phyloP scores from a whole-genome alignment of 2,797 vertebrate genomes.

The Natrix natrix region DNA sequence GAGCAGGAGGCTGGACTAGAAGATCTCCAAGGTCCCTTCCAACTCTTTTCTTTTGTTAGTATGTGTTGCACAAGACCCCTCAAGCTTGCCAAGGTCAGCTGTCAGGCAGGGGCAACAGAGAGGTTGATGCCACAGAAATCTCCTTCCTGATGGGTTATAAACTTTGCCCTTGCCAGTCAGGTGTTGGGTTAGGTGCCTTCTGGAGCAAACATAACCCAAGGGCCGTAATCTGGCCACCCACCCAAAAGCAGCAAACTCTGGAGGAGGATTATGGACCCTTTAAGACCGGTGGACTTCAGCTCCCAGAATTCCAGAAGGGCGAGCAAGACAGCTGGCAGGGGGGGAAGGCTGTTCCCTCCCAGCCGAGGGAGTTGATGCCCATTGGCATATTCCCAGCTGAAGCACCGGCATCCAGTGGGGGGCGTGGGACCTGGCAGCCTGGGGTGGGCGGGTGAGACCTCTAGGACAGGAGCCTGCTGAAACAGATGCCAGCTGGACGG shows the following conservation, averaged over 20 bases:
- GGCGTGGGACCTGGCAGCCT: background rate
- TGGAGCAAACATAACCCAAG: background rate
- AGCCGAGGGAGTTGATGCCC: background rate
- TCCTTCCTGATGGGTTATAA: too few species aligned
- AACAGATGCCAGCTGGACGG: background rate
- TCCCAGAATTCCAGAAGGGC: background rate
- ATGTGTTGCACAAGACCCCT: too few species aligned
- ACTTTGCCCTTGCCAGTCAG: too few species aligned
- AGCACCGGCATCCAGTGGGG: background rate
- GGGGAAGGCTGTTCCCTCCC: background rate
- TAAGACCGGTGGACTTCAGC: too few species aligned
- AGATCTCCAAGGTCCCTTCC: too few species aligned
- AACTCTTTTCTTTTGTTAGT: too few species aligned
- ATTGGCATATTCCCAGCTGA: background rate
- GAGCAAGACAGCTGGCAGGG: background rate
- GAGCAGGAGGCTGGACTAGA: too few species aligned
- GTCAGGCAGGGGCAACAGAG: too few species aligned
- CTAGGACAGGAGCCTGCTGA: background rate
- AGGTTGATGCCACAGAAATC: too few species aligned
- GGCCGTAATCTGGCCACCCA: background rate
- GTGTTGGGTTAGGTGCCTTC: too few species aligned
- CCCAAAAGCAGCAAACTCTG: background rate
- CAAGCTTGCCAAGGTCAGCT: too few species aligned
- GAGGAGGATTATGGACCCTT: background rate
- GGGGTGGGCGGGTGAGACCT: background rate